A percentile compares a stretch with the other conserved stretches of the same genome.
Conservation (phyloP, 2,888 invertebrate species). For the Baccha elongata region DNA sequence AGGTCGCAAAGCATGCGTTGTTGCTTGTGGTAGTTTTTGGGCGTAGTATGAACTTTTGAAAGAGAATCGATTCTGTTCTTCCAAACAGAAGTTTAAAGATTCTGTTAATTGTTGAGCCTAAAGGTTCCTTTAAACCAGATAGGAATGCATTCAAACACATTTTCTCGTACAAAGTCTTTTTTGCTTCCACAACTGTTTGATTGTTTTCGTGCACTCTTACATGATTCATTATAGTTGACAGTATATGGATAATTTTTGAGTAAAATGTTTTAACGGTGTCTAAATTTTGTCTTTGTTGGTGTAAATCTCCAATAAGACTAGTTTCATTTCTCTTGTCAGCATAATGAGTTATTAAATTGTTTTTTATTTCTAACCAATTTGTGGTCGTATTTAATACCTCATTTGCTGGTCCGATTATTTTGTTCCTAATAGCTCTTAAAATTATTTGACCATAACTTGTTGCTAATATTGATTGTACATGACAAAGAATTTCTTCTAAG, state of each 20-base stretch:
- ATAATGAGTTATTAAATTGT: constrained; percentile 45
- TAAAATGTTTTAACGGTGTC: background rate
- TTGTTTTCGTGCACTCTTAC: too few relatives aligned
- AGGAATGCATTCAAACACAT: too few relatives aligned
- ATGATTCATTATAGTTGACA: background rate
- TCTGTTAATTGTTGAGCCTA: too few relatives aligned
- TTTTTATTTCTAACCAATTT: constrained; percentile 45
- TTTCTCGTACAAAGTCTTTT: too few relatives aligned
- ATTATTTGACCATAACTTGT: background rate
- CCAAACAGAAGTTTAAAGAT: too few relatives aligned
- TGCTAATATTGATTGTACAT: background rate
- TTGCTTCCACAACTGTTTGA: too few relatives aligned
- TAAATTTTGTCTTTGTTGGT: background rate
- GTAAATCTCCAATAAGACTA: constrained; percentile 16
- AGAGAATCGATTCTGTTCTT: too few relatives aligned
- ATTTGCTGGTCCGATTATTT: constrained; percentile 43
- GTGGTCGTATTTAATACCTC: constrained; percentile 44
- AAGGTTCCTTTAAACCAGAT: too few relatives aligned
- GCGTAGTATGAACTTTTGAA: too few relatives aligned
- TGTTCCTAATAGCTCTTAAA: constrained; percentile 26
- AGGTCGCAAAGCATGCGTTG: too few relatives aligned
- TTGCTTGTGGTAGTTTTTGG: too few relatives aligned
- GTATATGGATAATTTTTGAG: background rate
- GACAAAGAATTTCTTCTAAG: background rate
- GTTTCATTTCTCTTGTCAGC: constrained; percentile 53